Percentiles rank a stretch among this genome's conserved stretches.
phyloP scores from a whole-genome alignment of 2,888 invertebrate species.

The Drepanosiphum platanoidis region DNA sequence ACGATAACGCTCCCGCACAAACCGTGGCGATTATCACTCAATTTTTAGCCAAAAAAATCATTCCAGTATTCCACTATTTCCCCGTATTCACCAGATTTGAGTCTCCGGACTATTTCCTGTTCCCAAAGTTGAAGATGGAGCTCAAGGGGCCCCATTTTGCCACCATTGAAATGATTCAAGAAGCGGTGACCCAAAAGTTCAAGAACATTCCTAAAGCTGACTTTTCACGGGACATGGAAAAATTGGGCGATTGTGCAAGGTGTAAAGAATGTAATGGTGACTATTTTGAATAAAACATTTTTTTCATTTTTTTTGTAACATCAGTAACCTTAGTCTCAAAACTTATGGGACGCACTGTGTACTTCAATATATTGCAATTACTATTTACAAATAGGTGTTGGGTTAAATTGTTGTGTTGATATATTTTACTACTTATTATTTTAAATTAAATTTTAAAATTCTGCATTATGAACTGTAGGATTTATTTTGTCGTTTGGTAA shows the following conservation, averaged over 20 bases:
- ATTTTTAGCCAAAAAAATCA: conserved; percentile 29
- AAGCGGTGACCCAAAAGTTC: neutral
- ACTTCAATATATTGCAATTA: neutral
- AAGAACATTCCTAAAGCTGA: neutral
- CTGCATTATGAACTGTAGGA: too few relatives aligned
- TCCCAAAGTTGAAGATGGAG: conserved; percentile 16
- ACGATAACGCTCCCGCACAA: conserved; percentile 26
- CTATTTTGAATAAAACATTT: neutral
- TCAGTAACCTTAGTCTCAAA: conserved; percentile 12
- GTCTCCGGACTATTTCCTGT: conserved; percentile 38
- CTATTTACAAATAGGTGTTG: too few relatives aligned
- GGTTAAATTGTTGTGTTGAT: too few relatives aligned
- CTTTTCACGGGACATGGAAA: too few relatives aligned
- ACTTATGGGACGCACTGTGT: conserved; percentile 10
- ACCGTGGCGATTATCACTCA: conserved; percentile 1
- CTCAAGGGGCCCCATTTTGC: neutral
- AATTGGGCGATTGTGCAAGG: too few relatives aligned
- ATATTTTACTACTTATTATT: too few relatives aligned
- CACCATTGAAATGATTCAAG: neutral
- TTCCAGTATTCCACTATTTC: conserved; percentile 13
- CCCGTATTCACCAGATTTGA: conserved; percentile 41
- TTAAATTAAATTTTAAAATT: too few relatives aligned
- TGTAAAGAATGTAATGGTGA: neutral
- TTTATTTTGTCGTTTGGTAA: too few relatives aligned
- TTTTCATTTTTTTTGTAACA: neutral